Percentiles rank a stretch among this genome's conserved stretches.
phyloP scores from a whole-genome alignment of 1,140 invertebrate species.

The Artemia franciscana region DNA sequence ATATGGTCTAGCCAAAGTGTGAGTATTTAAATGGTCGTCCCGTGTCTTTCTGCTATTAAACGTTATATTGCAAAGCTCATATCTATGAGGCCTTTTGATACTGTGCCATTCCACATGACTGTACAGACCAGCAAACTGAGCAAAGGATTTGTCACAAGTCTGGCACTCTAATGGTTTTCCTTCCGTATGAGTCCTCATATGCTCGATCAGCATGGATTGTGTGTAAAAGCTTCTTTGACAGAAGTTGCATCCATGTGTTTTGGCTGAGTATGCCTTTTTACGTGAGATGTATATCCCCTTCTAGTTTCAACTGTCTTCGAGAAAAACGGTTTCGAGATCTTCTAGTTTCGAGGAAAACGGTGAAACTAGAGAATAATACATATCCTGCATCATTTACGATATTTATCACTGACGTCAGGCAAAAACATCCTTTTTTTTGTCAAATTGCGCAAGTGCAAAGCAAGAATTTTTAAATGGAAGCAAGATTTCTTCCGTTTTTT shows the following conservation, averaged over 20 bases:
- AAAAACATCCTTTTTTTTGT: too few relatives aligned
- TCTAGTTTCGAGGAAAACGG: too few relatives aligned
- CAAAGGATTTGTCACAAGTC: constrained; percentile 44
- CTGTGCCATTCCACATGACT: constrained; percentile 29
- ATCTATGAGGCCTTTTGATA: constrained; percentile 33
- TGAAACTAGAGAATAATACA: too few relatives aligned
- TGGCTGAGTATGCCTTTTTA: constrained; percentile 91
- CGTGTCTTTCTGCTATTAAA: too few relatives aligned
- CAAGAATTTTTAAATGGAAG: too few relatives aligned
- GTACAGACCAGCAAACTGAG: constrained; percentile 30
- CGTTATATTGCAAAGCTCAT: constrained; percentile 33
- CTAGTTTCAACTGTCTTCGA: constrained; percentile 94
- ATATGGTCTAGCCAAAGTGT: too few relatives aligned
- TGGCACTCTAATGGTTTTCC: constrained; percentile 37
- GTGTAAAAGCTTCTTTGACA: constrained; percentile 97
- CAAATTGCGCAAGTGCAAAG: too few relatives aligned
- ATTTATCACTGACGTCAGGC: too few relatives aligned
- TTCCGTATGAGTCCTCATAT: constrained; percentile 32
- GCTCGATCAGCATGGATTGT: constrained; percentile 17
- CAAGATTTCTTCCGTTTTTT: too few relatives aligned
- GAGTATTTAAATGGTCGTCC: too few relatives aligned
- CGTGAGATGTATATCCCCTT: constrained; percentile 89
- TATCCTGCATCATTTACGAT: too few relatives aligned
- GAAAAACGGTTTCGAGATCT: too few relatives aligned
- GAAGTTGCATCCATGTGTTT: constrained; percentile 89